phyloP scores from a whole-genome alignment of 2,113 vertebrate genomes.

The Tympanuchus pallidicinctus region DNA sequence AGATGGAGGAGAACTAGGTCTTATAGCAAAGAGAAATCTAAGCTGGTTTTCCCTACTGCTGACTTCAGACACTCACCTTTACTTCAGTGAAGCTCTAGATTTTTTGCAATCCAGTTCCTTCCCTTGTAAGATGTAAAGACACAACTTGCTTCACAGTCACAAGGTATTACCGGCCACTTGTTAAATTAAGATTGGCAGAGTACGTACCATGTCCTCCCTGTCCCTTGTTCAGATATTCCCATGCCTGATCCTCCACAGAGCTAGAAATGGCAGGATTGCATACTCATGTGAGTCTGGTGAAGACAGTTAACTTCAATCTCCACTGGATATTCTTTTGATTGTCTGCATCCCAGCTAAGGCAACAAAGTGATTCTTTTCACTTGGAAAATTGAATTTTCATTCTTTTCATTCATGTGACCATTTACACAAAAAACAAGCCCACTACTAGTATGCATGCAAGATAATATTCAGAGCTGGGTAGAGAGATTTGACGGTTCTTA shows the following conservation, averaged over 20 bases:
- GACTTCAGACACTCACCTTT: not conserved
- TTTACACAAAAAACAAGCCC: not conserved
- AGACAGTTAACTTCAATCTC: not conserved
- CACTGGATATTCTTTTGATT: fast-evolving
- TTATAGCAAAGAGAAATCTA: not conserved
- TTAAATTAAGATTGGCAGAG: not conserved
- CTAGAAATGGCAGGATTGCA: not conserved
- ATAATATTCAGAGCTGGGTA: not conserved
- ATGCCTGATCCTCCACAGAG: not conserved
- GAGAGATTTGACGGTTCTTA: not conserved
- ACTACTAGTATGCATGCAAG: not conserved
- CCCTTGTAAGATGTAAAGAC: not conserved
- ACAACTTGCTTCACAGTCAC: not conserved
- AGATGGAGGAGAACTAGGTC: not conserved
- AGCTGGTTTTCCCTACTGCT: not conserved
- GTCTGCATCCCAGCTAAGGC: not conserved
- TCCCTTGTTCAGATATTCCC: not conserved
- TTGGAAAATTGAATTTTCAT: no score
- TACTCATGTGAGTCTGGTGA: not conserved
- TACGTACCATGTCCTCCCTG: not conserved
- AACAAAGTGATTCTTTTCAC: not conserved
- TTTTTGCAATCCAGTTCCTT: not conserved
- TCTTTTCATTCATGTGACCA: not conserved
- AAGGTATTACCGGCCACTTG: not conserved
- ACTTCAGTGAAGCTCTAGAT: not conserved